Conservation (phyloP, 1,140 invertebrate genomes). For the Parapsyche elsis region DNA sequence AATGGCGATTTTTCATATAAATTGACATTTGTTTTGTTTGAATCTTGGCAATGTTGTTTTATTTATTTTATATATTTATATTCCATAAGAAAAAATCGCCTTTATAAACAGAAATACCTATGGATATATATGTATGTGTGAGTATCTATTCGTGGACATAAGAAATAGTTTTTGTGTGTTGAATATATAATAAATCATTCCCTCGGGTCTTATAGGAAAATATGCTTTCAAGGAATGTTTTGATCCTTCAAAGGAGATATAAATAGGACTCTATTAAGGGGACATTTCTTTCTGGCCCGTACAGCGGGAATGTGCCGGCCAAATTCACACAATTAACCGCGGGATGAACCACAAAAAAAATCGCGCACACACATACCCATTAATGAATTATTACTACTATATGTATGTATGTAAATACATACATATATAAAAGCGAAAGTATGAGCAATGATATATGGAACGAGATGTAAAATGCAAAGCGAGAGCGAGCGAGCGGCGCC, state of each 20-base stretch:
- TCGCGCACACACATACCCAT: neutral
- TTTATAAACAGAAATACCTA: too few relatives aligned
- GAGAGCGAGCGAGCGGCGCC: too few relatives aligned
- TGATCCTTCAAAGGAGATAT: constrained; percentile 35
- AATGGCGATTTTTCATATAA: too few relatives aligned
- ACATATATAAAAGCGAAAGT: too few relatives aligned
- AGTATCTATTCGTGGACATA: neutral
- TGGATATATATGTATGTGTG: neutral
- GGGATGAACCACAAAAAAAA: neutral
- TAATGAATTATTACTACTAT: neutral
- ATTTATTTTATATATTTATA: too few relatives aligned
- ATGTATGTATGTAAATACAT: too few relatives aligned
- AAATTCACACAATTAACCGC: neutral
- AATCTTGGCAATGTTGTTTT: too few relatives aligned
- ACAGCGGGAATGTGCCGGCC: constrained; percentile 4
- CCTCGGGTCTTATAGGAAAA: constrained; percentile 20
- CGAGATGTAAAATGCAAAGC: too few relatives aligned
- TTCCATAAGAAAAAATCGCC: too few relatives aligned
- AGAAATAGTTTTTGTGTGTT: constrained; percentile 15
- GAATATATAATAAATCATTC: constrained; percentile 39
- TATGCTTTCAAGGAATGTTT: constrained; percentile 38
- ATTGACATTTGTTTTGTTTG: too few relatives aligned
- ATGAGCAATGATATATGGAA: too few relatives aligned
- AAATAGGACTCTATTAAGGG: constrained; percentile 43
- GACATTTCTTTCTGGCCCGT: constrained; percentile 10